These are phyloP conservation scores for Scortum barcoo DNA, from an alignment of 2,113 vertebrate genomes.

Conservation along the genomic window DNA sequence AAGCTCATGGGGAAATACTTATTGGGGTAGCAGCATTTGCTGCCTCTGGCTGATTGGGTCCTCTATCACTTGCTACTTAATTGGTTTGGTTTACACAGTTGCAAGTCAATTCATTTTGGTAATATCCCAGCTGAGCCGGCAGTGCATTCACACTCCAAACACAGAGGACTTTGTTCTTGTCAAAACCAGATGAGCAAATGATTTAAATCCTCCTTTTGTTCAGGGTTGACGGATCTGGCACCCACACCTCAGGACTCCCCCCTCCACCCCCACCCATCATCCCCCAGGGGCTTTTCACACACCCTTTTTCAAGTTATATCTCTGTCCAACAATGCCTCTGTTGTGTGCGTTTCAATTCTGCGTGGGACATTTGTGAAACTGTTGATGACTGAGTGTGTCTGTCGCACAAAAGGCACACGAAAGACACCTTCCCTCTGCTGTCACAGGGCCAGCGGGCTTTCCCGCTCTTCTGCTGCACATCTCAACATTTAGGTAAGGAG, in stretches of 20 bases:
- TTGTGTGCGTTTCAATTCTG: slow-evolving; percentile 42
- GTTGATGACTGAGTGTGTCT: slow-evolving; percentile 48
- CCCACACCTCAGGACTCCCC: slow-evolving; percentile 55
- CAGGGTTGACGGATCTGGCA: slow-evolving; percentile 69
- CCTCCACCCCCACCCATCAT: neutral
- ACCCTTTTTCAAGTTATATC: slow-evolving; percentile 66
- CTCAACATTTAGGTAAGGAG: slow-evolving; percentile 30
- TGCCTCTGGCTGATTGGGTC: slow-evolving; percentile 46
- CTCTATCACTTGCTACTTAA: slow-evolving; percentile 61
- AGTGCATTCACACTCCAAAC: slow-evolving; percentile 36
- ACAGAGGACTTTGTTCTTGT: slow-evolving; percentile 56
- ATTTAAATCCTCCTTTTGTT: slow-evolving; percentile 77
- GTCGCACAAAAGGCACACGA: slow-evolving; percentile 51
- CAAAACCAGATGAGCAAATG: slow-evolving; percentile 74
- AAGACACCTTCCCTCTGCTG: slow-evolving; percentile 53
- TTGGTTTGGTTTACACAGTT: slow-evolving; percentile 67
- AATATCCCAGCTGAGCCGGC: slow-evolving; percentile 39
- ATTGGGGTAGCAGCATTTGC: slow-evolving; percentile 39
- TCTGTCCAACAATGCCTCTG: slow-evolving; percentile 53
- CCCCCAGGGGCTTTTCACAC: slow-evolving; percentile 53
- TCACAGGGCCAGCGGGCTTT: slow-evolving; percentile 50
- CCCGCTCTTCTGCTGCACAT: slow-evolving; percentile 10
- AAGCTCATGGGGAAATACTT: slow-evolving; percentile 57
- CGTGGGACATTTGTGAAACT: slow-evolving; percentile 54
- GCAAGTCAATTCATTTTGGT: slow-evolving; percentile 54